Evolutionary conservation across 2,888 invertebrate genomes (phyloP), one percentile per base, ranked within the genome.

Genomic region (Beris morrisii): DNA sequence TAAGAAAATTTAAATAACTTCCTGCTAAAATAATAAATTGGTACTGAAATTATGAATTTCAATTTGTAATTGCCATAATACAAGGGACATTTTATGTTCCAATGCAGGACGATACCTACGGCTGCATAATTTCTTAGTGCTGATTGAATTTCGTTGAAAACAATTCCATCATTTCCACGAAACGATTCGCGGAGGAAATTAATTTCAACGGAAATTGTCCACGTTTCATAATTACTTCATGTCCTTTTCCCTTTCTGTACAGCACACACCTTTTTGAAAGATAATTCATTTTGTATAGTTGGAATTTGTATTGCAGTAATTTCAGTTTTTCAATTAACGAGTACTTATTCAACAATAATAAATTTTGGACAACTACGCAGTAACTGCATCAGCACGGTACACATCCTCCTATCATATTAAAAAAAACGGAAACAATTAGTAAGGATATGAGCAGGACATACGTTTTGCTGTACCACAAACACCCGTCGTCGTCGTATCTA

Each of bases 121-220:
- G 12, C 22, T 48, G 48, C 48, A 48, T 38, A 48, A 15, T 22
- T 48, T 48, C 48, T 48, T 48, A 58, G 58, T 15, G 46, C 30
- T 45, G 31, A 58, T 58, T 58, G 28, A 53, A 38, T 64, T 52
- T 28, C 52, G 22, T 64, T 28, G 38, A 53, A 64, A 52, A 64
- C 64, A 64, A 64, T 64, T 64, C 54, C 64, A 46, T 52, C 53
- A 64, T 64, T 64, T 64, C 54, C 38, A 44, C 46, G 54, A 44
- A 32, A 55, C 64, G 11, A 13, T 45, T 54, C 61, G 50, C 56
- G 61, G 9, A 58, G 68, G 68, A 68, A 68, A 68, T 68, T 68
- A 65, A 68, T 48, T 65, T 61, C 53, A 31, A 15, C 38, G 53
- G 65, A 65, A 68, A 68, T 65, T 68, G 61, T 48, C 63, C 61